Evolutionary conservation across 2,113 vertebrate species (phyloP).

Genomic region (Pycnonotus jocosus): DNA sequence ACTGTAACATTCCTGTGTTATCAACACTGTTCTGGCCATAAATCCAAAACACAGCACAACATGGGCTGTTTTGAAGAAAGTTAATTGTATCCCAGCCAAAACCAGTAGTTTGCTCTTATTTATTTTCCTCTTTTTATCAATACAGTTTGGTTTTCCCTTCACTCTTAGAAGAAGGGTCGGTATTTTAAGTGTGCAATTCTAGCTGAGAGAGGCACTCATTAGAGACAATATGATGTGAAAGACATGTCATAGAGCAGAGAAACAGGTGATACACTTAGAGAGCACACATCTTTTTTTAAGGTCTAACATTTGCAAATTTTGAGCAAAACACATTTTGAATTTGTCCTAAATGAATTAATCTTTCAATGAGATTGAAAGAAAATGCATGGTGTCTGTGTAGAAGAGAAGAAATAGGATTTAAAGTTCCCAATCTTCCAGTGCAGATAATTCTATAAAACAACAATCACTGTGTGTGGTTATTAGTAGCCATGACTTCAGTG

Average conservation of each 20-base stretch:
- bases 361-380: neutral
- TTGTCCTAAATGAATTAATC: neutral
- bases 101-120: neutral
- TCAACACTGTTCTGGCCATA: neutral
- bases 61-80: neutral
- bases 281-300: neutral
- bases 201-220: neutral
- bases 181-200: neutral
- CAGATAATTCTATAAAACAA: neutral
- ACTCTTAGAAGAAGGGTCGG: neutral
- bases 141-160: neutral
- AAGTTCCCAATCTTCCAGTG: neutral
- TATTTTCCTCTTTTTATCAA: neutral
- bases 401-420: neutral
- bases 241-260: accelerated
- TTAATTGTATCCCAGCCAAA: neutral
- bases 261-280: neutral
- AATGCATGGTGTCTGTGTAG: neutral
- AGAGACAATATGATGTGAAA: neutral
- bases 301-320: neutral
- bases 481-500: neutral
- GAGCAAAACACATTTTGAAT: neutral
- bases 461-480: neutral
- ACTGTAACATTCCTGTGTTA: neutral
- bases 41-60: neutral